phyloP scores from a whole-genome alignment of 2,113 vertebrate species.

The Channa maculata region DNA sequence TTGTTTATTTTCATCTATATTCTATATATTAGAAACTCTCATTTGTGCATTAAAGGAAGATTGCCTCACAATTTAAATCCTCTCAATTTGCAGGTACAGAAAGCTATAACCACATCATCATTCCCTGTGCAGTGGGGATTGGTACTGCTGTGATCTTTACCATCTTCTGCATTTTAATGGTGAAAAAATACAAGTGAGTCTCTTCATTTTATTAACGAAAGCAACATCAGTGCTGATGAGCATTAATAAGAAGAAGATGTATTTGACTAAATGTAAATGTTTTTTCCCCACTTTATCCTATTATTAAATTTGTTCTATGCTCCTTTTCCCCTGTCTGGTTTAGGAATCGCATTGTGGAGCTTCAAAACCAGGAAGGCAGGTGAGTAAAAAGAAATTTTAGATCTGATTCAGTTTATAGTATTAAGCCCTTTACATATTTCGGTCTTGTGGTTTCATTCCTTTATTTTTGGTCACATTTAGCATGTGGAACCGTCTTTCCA shows the following conservation, averaged over 20 bases:
- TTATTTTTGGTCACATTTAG: neutral
- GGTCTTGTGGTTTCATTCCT: neutral
- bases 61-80: no score
- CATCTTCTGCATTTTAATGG: conserved; percentile 61
- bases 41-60: neutral
- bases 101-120: conserved; percentile 70
- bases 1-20: neutral
- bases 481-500: neutral
- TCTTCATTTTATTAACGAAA: no score
- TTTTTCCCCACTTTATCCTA: no score
- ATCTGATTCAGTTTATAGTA: neutral
- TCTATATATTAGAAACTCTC: neutral
- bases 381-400: neutral
- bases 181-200: conserved; percentile 79
- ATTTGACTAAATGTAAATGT: no score
- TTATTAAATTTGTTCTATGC: no score
- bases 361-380: neutral
- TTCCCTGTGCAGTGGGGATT: conserved; percentile 55
- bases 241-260: no score
- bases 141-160: conserved; percentile 57
- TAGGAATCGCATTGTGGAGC: neutral
- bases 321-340: neutral
- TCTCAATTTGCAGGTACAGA: conserved; percentile 44
- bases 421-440: neutral
- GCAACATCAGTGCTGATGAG: no score